A percentile compares a stretch with the other conserved stretches of the same genome.
Evolutionary conservation across 2,797 vertebrate species (phyloP).

Genomic region (Pangasius mekongensis): DNA sequence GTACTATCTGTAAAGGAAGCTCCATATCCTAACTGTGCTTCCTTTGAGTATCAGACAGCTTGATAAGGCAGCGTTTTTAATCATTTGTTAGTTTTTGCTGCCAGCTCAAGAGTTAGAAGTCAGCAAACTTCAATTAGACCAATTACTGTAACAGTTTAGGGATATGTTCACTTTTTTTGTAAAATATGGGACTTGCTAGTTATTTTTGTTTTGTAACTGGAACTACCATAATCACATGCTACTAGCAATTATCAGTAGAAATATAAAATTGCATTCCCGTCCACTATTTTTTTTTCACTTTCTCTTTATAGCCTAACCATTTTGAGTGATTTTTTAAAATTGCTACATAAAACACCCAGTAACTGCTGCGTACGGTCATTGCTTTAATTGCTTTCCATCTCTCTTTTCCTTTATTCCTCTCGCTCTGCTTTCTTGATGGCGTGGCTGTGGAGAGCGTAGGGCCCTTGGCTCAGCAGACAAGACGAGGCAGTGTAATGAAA

Average conservation of each 20-base stretch:
- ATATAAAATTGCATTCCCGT: slow-evolving; percentile 5
- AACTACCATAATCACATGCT: neutral
- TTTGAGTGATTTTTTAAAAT: slow-evolving; percentile 60
- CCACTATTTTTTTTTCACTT: slow-evolving; percentile 37
- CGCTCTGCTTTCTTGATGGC: slow-evolving; percentile 74
- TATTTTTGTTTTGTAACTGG: neutral
- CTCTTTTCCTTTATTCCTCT: slow-evolving; percentile 61
- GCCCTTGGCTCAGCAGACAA: slow-evolving; percentile 82
- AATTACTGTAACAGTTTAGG: neutral
- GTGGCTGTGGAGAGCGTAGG: slow-evolving; percentile 76
- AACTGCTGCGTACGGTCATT: slow-evolving; percentile 73
- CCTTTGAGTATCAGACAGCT: neutral
- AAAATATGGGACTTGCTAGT: neutral
- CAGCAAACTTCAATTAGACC: neutral
- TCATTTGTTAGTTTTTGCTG: neutral
- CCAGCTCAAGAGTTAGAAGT: neutral
- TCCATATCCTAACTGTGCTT: neutral
- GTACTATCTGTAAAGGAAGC: neutral
- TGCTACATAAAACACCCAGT: slow-evolving; percentile 70
- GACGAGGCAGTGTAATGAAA: slow-evolving; percentile 76
- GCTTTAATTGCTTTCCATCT: slow-evolving; percentile 72
- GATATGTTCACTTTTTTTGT: neutral
- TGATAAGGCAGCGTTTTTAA: neutral
- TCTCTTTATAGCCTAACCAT: slow-evolving; percentile 59
- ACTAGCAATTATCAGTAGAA: slow-evolving; percentile 2